Evolutionary conservation across 2,888 invertebrate genomes (phyloP).

Genomic region (Xestia ashworthii): DNA sequence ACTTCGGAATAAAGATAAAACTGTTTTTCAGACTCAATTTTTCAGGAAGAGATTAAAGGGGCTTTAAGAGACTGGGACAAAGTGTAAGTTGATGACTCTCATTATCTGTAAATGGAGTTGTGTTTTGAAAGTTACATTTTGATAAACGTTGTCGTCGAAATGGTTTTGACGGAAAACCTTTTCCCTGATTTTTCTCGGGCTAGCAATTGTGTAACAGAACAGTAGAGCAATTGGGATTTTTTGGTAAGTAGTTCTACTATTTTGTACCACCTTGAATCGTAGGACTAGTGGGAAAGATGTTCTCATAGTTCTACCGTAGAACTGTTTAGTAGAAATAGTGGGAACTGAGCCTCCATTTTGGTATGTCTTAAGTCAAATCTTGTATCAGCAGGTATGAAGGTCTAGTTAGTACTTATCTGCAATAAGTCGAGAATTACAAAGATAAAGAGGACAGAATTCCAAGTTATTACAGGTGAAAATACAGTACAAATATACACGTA

Average conservation of each 20-base stretch:
- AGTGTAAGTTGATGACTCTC: conserved; percentile 26
- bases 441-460: neutral
- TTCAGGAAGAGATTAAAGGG: conserved; percentile 35
- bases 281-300: no score
- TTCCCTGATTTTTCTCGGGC: neutral
- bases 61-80: conserved; percentile 19
- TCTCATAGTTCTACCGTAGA: no score
- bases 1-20: conserved; percentile 45
- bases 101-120: conserved; percentile 13
- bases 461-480: neutral
- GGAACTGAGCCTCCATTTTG: no score
- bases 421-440: neutral
- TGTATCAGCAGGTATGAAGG: neutral
- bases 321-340: no score
- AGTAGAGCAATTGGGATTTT: no score
- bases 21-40: conserved; percentile 32
- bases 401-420: neutral
- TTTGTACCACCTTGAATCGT: no score
- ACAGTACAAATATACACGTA: neutral
- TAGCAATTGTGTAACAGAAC: no score
- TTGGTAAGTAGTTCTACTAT: no score
- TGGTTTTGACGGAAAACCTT: neutral
- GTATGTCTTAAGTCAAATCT: neutral
- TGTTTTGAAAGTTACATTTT: conserved; percentile 1
- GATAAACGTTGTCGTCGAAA: neutral